A percentile compares a stretch with the other conserved stretches of the same genome.
Conservation (phyloP, 1,140 invertebrate species). For the Diorhabda elongata region DNA sequence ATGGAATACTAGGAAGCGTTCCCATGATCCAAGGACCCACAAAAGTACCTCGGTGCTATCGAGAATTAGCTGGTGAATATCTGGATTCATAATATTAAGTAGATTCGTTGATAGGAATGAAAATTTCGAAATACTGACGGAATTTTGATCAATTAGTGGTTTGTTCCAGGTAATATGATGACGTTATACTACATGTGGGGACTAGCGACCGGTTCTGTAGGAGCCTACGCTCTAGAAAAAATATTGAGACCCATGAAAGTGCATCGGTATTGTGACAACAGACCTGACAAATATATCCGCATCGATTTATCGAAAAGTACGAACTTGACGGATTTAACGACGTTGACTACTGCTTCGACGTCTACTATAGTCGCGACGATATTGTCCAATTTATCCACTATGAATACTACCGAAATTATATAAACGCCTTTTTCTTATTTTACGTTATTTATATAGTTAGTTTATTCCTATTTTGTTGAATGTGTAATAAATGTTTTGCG, state of each 20-base stretch:
- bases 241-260: constrained; percentile 50
- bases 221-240: constrained; percentile 76
- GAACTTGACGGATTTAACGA: neutral
- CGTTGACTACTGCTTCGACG: neutral
- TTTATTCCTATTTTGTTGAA: neutral
- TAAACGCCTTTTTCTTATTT: neutral
- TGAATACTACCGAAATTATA: constrained; percentile 7
- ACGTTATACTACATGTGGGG: constrained; percentile 85
- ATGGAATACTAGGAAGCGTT: constrained; percentile 82
- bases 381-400: neutral
- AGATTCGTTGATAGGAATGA: neutral
- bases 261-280: constrained; percentile 24
- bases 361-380: neutral
- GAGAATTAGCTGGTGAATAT: constrained; percentile 65
- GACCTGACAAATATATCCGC: neutral
- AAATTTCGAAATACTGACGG: neutral
- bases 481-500: constrained; percentile 3
- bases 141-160: constrained; percentile 1
- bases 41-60: constrained; percentile 71
- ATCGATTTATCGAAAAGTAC: neutral
- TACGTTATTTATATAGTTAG: neutral
- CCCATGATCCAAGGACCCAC: constrained; percentile 87
- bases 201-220: constrained; percentile 72
- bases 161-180: constrained; percentile 80
- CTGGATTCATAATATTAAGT: neutral